Evolutionary conservation across 2,113 vertebrate genomes (phyloP).

Genomic region (Oplegnathus fasciatus): DNA sequence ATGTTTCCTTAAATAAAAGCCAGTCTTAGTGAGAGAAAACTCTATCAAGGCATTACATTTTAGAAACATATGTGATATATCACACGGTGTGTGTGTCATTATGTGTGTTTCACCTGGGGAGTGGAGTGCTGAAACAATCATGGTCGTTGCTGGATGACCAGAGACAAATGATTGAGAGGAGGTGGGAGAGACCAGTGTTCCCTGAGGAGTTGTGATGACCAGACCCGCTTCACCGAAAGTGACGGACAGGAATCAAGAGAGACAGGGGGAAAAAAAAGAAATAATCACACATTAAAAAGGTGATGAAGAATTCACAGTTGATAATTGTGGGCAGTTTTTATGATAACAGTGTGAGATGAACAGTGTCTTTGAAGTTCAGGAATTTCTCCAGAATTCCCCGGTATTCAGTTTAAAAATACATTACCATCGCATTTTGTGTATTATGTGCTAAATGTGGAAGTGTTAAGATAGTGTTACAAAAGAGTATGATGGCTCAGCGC

Average conservation of each 20-base stretch:
- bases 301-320: background rate
- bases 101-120: constrained; percentile 69
- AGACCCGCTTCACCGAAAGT: constrained; percentile 88
- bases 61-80: background rate
- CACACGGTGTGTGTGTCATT: too few relatives aligned
- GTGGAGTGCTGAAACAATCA: constrained; percentile 95
- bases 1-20: background rate
- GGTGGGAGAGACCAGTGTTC: constrained; percentile 94
- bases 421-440: background rate
- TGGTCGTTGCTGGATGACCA: constrained; percentile 89
- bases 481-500: background rate
- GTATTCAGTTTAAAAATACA: background rate
- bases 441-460: background rate
- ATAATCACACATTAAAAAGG: background rate
- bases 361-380: background rate
- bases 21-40: background rate
- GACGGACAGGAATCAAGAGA: background rate
- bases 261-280: background rate
- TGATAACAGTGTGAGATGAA: background rate
- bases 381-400: background rate
- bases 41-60: background rate
- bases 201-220: constrained; percentile 96
- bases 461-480: constrained; percentile 7
- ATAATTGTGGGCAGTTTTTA: background rate
- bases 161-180: constrained; percentile 95